Evolutionary conservation across 2,888 invertebrate species (phyloP).

Genomic region (Mystacides longicornis): DNA sequence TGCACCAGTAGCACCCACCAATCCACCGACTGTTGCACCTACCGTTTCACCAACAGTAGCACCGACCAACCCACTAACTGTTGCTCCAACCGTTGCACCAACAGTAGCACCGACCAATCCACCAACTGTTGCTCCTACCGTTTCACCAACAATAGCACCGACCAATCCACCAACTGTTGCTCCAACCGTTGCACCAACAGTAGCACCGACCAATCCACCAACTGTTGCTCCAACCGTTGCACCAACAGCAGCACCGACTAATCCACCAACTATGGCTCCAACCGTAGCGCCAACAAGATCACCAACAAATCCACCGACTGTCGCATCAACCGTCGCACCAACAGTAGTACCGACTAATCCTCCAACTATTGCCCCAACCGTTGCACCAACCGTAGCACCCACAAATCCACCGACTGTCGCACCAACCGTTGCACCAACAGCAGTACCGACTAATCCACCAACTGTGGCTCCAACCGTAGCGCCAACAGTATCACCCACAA

Average conservation of each 20-base stretch:
- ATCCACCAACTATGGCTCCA: background rate
- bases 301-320: too few species aligned
- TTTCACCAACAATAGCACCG: slow-evolving; percentile 23
- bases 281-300: background rate
- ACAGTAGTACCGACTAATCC: background rate
- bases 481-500: background rate
- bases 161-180: slow-evolving; percentile 25
- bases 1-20: background rate
- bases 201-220: slow-evolving; percentile 26
- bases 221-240: slow-evolving; percentile 26
- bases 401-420: background rate
- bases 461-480: background rate
- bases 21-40: background rate
- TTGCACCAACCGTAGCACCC: background rate
- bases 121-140: background rate
- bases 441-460: too few species aligned
- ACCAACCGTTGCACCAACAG: background rate
- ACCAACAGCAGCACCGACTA: slow-evolving; percentile 27
- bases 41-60: background rate
- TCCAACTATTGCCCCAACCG: background rate
- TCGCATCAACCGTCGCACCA: background rate
- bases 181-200: slow-evolving; percentile 27
- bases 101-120: background rate
- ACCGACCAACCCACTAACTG: background rate
- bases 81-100: too few species aligned